Base-by-base conservation (phyloP, 2,888 invertebrate genomes). In the Arenicola marina region DNA sequence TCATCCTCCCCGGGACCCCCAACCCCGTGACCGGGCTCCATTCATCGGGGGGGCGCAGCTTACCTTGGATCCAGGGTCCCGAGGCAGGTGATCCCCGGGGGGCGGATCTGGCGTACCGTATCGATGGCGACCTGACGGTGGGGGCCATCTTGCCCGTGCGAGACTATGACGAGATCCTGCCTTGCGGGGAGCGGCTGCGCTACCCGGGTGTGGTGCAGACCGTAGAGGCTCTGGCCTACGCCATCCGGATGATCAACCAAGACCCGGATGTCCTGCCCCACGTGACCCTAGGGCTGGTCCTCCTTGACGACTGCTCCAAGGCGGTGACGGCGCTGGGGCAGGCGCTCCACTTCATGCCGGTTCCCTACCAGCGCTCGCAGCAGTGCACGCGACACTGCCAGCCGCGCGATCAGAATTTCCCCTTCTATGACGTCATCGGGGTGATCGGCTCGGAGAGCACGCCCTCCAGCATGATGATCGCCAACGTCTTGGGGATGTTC, bases 401-500 rank as follows among this genome's bases (percentile, higher is more conserved):
- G 48, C 7, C 48, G 7, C n/a, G 26, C 11, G 48, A 48, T 7
- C 18, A 48, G 48, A n/a, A n/a, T 2, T 54, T 48, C 38, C 28
- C 11, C 15, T 63, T 65, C 55, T 75, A 71, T 63, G 74, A 76
- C 56, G 78, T 77, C 4, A 68, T 74, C 1, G 77, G 77, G 2
- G 76, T 78, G 15, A 67, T 78, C 4, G 78, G 48, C 48, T 70
- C 78, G 11, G 76, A 76, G 55, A 76, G 74, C 48, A 76, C 75
- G 54, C 71, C 73, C 11, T 67, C 75, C 21, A 76, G 74, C 59
- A 74, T 76, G 4, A 66, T 73, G 18, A 72, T 77, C 18, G 75
- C 77, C 18, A 72, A 75, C 51, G 73, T 79, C 11, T 63, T 79
- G 28, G 70, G 71, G 32, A 60, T 76, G 43, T 76, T 76, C 54